Percentiles rank a stretch among this genome's conserved stretches.
phyloP scores from a whole-genome alignment of 2,113 vertebrate species.

The Hippocampus abdominalis region DNA sequence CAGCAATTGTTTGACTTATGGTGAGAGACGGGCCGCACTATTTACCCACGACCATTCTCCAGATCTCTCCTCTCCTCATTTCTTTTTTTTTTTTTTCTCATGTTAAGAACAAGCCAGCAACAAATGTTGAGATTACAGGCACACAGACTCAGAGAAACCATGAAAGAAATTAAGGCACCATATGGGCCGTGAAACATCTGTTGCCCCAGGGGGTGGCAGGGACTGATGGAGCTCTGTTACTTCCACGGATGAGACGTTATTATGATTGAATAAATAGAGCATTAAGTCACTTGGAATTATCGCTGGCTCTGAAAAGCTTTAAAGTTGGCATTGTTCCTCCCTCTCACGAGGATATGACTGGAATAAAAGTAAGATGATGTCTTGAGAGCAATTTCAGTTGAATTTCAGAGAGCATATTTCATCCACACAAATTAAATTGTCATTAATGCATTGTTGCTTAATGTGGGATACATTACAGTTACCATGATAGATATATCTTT shows the following conservation, averaged over 20 bases:
- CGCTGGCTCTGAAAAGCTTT: conserved; percentile 48
- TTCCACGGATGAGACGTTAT: conserved; percentile 71
- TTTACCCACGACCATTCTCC: background rate
- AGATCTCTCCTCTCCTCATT: background rate
- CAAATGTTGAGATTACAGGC: conserved; percentile 42
- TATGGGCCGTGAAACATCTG: conserved; percentile 75
- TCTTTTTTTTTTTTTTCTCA: background rate
- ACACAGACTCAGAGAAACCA: conserved; percentile 20
- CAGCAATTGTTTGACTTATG: background rate
- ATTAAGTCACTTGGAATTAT: conserved; percentile 62
- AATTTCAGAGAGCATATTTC: background rate
- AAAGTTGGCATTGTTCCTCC: conserved; percentile 39
- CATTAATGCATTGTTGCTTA: conserved; percentile 4
- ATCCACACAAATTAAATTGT: background rate
- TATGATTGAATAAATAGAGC: conserved; percentile 71
- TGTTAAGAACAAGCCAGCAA: conserved; percentile 33
- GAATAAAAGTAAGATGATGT: conserved; percentile 14
- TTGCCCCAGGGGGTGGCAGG: conserved; percentile 65
- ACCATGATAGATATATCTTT: background rate
- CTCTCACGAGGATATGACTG: conserved; percentile 29
- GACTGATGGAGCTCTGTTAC: conserved; percentile 57
- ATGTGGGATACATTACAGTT: background rate
- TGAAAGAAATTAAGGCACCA: conserved; percentile 61
- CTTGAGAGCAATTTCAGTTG: background rate
- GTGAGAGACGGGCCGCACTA: background rate